Conservation (phyloP, 2,797 vertebrate species). For the Peromyscus eremicus region DNA sequence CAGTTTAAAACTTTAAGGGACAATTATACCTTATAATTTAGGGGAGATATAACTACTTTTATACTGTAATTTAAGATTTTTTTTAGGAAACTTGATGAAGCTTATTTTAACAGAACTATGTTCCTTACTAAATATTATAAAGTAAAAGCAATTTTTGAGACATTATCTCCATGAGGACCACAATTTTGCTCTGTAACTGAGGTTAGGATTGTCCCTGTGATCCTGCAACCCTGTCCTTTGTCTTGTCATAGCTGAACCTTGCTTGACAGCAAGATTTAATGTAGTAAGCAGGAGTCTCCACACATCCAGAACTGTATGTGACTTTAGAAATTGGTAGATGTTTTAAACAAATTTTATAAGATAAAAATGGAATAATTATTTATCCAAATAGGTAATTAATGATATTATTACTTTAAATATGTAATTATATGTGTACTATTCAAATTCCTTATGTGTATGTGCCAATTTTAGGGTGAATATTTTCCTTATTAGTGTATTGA, state of each 20-base stretch:
- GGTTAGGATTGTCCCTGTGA: not conserved
- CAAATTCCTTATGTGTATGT: not conserved
- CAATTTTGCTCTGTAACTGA: not conserved
- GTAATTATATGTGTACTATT: not conserved
- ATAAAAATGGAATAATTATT: not conserved
- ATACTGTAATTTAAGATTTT: not conserved
- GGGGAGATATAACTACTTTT: not conserved
- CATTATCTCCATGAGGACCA: not conserved
- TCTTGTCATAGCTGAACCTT: not conserved
- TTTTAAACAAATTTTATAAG: not conserved
- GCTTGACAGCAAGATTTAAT: not conserved
- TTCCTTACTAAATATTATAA: not conserved
- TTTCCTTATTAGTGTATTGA: not conserved
- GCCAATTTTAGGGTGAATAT: not conserved
- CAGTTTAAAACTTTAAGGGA: not conserved
- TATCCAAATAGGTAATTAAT: not conserved
- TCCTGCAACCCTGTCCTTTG: not conserved
- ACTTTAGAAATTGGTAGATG: not conserved
- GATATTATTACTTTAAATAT: not conserved
- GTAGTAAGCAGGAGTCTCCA: not conserved
- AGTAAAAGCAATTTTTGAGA: not conserved
- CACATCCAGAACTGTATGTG: not conserved
- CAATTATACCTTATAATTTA: not conserved
- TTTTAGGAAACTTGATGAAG: not conserved
- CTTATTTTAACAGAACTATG: slow-evolving; percentile 4